Base-by-base conservation (phyloP, 2,113 vertebrate genomes). In the Danionella cerebrum region DNA sequence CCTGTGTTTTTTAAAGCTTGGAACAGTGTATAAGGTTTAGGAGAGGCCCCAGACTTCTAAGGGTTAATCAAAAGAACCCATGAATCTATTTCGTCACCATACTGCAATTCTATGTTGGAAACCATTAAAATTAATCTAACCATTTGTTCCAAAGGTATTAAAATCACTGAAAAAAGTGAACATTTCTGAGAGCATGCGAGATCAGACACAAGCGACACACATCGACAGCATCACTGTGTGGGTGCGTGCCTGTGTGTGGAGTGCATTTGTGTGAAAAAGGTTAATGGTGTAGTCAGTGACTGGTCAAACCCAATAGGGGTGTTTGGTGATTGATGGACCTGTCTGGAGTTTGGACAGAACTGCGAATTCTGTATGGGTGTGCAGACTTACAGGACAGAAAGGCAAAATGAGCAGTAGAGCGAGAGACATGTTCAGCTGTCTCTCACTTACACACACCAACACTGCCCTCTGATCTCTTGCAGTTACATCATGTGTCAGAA, bases 291-390 rank as follows among this genome's bases (percentile, higher is more conserved):
- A 54, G 27, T 39, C 48, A 44, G 36, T 67, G 8, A 27, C 16
- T 66, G 52, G 51, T 58, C 62, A 58, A 58, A 48, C 42, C n/a
- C 36, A 44, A 42, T 44, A 59, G 52, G 35, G 16, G 52, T 59
- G 67, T 70, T 36, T 47, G 52, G 38, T 22, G 36, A 74, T 59
- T 57, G 60, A 59, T 73, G 59, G 18, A 57, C 33, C 24, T 63
- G 48, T 51, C 53, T 44, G 36, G 33, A 6, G 7, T 31, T 54
- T n/a, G n/a, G n/a, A n/a, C n/a, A n/a, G n/a, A n/a, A n/a, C n/a
- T n/a, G n/a, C 45, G 47, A 22, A 39, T 60, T 25, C 52, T 52
- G 54, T 60, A 53, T 45, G 50, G 31, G 41, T 31, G 52, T 54
- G 27, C 21, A 45, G 31, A 47, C 24, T 54, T 67, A n/a, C 19